Base-by-base conservation (phyloP, 2,113 vertebrate genomes). In the Leucosticte australis region DNA sequence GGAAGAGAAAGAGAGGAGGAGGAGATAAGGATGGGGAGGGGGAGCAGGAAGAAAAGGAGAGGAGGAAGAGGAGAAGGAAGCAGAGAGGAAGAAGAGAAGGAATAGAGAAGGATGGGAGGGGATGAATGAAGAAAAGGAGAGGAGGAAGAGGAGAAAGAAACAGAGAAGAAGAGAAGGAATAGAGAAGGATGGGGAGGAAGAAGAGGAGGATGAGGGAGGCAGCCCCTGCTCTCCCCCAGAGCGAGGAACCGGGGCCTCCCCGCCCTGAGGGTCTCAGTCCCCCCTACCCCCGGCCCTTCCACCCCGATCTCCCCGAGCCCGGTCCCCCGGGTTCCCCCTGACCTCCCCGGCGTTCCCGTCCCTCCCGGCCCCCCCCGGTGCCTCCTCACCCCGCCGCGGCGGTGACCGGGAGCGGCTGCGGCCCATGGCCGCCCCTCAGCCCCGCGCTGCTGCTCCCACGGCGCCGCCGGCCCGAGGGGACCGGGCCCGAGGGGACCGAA, bases 391-490 rank as follows among this genome's bases (percentile, higher is more conserved):
- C 35, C 91, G 83, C 18, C 94, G 87, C 63, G 94, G 78, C 31
- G 94, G 94, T 12, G 91, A 91, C 20, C 91, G 80, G 42, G 94
- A 95, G 23, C 91, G 91, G 80, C 91, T 93, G 41, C 77, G 79
- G 57, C 92, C 90, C 84, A 95, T 95, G 49, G 74, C 49, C 65
- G 74, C 33, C 65, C 64, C 39, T 46, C 60, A 15, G 83, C 41
- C 21, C 64, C n/a, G 8, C 81, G 10, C 55, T 28, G 31, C 15
- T 9, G 19, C 65, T 70, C 24, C 31, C 80, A 5, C 37, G 37
- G 67, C 67, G 55, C 37, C 27, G 56, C 16, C 3, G 53, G 47
- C 56, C 31, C 24, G 65, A n/a, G 28, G 30, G 23, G 31, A 16
- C 50, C 17, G 4, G 7, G 52, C 53, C 6, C 2, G 30, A 53